Evolutionary conservation across 2,797 vertebrate species (phyloP).

Genomic region (Pterois miles): DNA sequence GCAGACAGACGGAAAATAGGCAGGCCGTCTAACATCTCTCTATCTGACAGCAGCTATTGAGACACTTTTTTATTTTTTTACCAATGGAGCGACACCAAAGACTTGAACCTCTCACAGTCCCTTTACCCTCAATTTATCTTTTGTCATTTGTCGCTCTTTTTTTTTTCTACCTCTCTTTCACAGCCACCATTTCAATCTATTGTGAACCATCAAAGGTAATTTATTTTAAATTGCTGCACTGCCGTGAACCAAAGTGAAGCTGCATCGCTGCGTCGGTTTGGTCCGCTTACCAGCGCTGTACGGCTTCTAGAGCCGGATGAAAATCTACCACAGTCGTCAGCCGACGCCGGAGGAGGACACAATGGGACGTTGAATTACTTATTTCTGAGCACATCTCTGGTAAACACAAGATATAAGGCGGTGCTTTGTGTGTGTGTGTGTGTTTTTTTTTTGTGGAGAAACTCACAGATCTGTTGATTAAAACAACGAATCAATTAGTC

Average conservation of each 20-base stretch:
- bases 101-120: constrained; percentile 38
- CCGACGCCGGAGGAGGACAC: not conserved
- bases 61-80: constrained; percentile 24
- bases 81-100: constrained; percentile 37
- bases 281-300: not conserved
- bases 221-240: constrained; percentile 44
- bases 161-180: constrained; percentile 9
- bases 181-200: constrained; percentile 44
- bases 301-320: constrained; percentile 14
- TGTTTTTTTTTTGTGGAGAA: too few species aligned
- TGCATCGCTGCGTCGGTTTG: constrained; percentile 18
- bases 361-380: not conserved
- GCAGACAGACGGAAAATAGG: constrained; percentile 29
- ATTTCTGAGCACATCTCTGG: too few species aligned
- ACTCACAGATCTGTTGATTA: too few species aligned
- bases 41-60: constrained; percentile 33
- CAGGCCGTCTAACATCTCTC: constrained; percentile 20
- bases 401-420: too few species aligned
- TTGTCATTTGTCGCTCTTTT: constrained; percentile 42
- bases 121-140: constrained; percentile 47
- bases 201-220: constrained; percentile 47
- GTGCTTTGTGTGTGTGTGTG: too few species aligned
- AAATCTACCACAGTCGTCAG: constrained; percentile 15
- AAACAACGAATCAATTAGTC: too few species aligned
- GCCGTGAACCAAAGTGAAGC: constrained; percentile 23